Percentiles rank a stretch among this genome's conserved stretches.
Conservation (phyloP, 2,113 vertebrate species). For the Apodemus speciosus region DNA sequence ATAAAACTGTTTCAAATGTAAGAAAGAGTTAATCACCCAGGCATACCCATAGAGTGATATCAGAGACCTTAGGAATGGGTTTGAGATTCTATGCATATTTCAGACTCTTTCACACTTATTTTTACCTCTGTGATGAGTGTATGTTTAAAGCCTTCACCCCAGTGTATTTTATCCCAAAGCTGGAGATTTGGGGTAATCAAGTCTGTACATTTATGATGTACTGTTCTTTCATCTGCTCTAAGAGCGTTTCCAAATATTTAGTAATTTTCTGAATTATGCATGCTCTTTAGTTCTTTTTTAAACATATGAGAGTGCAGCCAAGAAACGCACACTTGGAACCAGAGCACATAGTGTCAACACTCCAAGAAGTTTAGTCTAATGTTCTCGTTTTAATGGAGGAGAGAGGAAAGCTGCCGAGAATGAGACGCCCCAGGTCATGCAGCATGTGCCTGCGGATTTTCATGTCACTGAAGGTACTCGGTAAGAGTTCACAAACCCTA, state of each 20-base stretch:
- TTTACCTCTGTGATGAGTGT: not conserved
- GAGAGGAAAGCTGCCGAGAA: not conserved
- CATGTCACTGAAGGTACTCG: not conserved
- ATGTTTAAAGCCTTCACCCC: not conserved
- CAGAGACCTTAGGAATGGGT: not conserved
- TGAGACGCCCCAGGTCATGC: not conserved
- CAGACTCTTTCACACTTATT: not conserved
- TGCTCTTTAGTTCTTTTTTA: constrained; percentile 39
- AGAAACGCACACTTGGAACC: constrained; percentile 10
- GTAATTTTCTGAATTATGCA: constrained; percentile 39
- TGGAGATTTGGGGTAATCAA: constrained; percentile 8
- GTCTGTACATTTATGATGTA: not conserved
- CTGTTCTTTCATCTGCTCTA: constrained; percentile 29
- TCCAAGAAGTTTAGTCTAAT: constrained; percentile 4
- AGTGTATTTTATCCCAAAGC: constrained; percentile 41
- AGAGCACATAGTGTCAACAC: not conserved
- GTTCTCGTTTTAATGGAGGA: constrained; percentile 12
- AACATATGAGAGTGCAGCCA: not conserved
- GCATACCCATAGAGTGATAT: not conserved
- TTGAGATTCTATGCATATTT: not conserved
- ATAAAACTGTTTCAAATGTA: not conserved
- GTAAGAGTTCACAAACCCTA: not conserved
- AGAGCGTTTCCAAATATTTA: constrained; percentile 64
- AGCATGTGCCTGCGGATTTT: not conserved
- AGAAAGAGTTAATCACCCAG: not conserved